Percentiles rank a stretch among this genome's conserved stretches.
These are phyloP conservation scores for Lagopus muta DNA, from an alignment of 2,113 vertebrate species.

Conservation along the genomic window DNA sequence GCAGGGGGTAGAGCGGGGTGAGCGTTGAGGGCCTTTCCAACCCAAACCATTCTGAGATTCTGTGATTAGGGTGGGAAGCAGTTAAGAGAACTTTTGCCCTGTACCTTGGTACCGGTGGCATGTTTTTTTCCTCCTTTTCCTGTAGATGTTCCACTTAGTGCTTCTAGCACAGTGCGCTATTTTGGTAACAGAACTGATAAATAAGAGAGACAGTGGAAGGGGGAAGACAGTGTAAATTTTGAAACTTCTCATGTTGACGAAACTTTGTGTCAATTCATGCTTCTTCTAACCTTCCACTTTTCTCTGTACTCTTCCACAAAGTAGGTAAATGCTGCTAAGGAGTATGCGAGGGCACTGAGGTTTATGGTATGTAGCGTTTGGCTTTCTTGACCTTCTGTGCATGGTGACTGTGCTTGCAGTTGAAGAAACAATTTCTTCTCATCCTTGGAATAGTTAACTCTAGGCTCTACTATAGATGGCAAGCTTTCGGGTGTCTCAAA, in stretches of 20 bases:
- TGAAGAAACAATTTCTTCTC: background rate
- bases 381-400: background rate
- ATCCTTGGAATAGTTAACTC: background rate
- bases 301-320: background rate
- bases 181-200: background rate
- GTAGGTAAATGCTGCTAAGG: background rate
- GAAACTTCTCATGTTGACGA: background rate
- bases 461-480: background rate
- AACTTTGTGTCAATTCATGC: background rate
- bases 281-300: background rate
- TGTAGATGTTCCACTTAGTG: background rate
- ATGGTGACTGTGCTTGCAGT: background rate
- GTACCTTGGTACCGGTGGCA: too few relatives aligned
- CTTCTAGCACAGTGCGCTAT: background rate
- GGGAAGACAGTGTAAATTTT: background rate
- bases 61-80: background rate
- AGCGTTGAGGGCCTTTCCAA: background rate
- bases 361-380: background rate
- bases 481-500: background rate
- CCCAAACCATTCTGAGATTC: background rate
- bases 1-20: too few relatives aligned
- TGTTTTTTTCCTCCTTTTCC: background rate
- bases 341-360: rapidly evolving
- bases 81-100: background rate
- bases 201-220: background rate